Evolutionary conservation across 37 sponge, comb jelly and placozoan genomes (phyloP).

Genomic region (Halichondria panicea): DNA sequence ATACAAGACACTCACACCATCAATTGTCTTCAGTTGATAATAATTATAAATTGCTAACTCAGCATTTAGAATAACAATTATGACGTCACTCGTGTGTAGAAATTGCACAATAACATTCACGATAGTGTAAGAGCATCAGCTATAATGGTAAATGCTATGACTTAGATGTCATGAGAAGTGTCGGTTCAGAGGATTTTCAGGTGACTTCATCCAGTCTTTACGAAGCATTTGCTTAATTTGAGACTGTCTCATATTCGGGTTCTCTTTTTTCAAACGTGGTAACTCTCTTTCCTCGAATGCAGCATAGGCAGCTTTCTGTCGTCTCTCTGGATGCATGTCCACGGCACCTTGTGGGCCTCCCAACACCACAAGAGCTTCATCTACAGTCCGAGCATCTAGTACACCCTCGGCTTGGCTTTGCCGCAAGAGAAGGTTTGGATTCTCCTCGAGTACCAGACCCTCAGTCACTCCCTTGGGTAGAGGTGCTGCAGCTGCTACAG

Average conservation of each 20-base stretch:
- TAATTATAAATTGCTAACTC: background rate
- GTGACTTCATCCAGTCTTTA: slow-evolving; percentile 97
- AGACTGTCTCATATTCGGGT: slow-evolving; percentile 86
- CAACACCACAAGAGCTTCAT: slow-evolving; percentile 86
- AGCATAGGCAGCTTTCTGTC: slow-evolving; percentile 86
- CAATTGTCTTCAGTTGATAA: background rate
- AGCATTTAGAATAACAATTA: background rate
- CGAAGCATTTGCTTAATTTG: slow-evolving; percentile 91
- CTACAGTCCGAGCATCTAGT: slow-evolving; percentile 77
- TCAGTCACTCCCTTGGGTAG: slow-evolving; percentile 51
- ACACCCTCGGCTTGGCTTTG: slow-evolving; percentile 54
- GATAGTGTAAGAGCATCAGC: background rate
- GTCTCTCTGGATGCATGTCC: slow-evolving; percentile 76
- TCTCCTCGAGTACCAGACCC: slow-evolving; percentile 58
- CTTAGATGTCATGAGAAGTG: background rate
- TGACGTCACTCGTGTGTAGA: background rate
- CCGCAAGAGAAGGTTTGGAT: slow-evolving; percentile 80
- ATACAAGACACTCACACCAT: slow-evolving; percentile 72
- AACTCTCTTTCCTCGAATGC: slow-evolving; percentile 88
- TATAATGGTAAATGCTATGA: background rate
- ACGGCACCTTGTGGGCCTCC: slow-evolving; percentile 41
- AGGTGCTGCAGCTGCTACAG: slow-evolving; percentile 14
- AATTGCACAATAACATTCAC: background rate
- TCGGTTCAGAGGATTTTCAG: slow-evolving; percentile 96
- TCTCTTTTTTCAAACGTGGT: slow-evolving; percentile 75